Evolutionary conservation across 2,797 vertebrate species (phyloP).

Genomic region (Myotis daubentonii): DNA sequence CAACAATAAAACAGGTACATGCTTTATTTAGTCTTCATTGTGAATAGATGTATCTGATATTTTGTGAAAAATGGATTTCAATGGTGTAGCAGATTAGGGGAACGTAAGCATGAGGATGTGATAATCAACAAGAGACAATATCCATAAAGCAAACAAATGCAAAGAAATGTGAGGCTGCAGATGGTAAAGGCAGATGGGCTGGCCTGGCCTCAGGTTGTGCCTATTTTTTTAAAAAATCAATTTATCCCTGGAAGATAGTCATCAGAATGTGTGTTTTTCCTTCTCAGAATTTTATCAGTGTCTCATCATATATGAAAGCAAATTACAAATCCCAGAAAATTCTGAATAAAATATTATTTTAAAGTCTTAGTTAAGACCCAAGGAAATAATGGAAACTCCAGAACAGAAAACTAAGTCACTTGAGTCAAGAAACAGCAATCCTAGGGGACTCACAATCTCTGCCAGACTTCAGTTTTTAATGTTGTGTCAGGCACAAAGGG

Average conservation of each 20-base stretch:
- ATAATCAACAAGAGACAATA: background rate
- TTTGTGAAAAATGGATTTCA: background rate
- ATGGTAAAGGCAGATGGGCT: background rate
- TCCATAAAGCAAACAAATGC: background rate
- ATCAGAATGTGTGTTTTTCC: background rate
- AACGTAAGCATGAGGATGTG: background rate
- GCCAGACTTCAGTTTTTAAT: background rate
- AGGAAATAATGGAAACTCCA: constrained; percentile 2
- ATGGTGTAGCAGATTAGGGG: background rate
- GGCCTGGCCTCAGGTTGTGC: background rate
- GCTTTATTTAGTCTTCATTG: background rate
- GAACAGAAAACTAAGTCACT: background rate
- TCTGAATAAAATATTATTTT: background rate
- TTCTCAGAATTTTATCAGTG: background rate
- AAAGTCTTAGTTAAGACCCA: background rate
- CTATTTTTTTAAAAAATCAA: background rate
- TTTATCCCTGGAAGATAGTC: background rate
- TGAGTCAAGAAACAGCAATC: background rate
- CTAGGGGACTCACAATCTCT: background rate
- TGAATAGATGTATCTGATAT: background rate
- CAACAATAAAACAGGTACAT: background rate
- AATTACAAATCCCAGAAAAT: background rate
- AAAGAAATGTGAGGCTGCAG: background rate
- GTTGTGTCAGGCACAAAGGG: background rate
- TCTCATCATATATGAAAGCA: background rate